phyloP scores from a whole-genome alignment of 2,888 invertebrate genomes.

The Ophioninae sp. region DNA sequence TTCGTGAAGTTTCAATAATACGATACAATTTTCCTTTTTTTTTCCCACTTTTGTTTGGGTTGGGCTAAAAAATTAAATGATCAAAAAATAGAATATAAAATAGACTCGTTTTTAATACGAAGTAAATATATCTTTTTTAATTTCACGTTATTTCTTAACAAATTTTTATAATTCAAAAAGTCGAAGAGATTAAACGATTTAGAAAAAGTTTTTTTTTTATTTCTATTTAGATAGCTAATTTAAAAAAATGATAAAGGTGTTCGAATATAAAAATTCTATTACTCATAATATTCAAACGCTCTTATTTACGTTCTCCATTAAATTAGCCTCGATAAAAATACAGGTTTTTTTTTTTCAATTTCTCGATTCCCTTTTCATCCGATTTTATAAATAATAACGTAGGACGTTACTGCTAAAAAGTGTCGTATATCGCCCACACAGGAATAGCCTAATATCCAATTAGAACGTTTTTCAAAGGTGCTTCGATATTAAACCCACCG shows the following conservation, averaged over 20 bases:
- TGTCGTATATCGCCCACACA: constrained; percentile 8
- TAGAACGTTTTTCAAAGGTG: constrained; percentile 22
- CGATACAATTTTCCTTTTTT: too few species aligned
- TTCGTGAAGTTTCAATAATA: too few species aligned
- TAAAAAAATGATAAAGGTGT: background rate
- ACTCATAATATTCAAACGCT: background rate
- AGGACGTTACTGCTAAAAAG: background rate
- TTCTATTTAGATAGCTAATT: background rate
- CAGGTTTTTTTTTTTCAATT: background rate
- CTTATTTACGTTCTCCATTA: background rate
- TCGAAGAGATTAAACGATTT: background rate
- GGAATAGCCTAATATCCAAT: constrained; percentile 38
- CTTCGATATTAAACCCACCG: constrained; percentile 20
- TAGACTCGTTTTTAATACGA: too few species aligned
- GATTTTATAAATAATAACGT: background rate
- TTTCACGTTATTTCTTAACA: too few species aligned
- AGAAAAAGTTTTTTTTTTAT: background rate
- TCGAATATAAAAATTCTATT: background rate
- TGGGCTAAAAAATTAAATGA: too few species aligned
- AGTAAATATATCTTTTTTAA: too few species aligned
- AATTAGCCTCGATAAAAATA: background rate
- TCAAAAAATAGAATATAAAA: too few species aligned
- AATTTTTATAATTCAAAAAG: background rate
- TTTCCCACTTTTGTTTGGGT: too few species aligned
- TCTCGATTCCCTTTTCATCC: background rate